Evolutionary conservation across 2,888 invertebrate species (phyloP).

Genomic region (Anodontia alba): DNA sequence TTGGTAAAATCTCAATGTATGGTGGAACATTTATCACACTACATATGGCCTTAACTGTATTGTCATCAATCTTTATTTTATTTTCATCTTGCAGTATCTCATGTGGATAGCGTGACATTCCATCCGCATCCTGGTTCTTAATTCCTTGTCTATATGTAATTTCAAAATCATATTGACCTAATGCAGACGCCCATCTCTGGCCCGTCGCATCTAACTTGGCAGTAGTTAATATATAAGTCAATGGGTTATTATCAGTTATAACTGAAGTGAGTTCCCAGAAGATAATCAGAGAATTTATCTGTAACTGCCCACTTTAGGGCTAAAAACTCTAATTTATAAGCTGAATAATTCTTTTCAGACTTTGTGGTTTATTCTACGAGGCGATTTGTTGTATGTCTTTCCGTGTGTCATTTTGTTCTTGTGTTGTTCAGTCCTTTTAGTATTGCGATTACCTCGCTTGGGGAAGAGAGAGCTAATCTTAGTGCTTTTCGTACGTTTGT

Average conservation of each 20-base stretch:
- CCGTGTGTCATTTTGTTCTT: too few species aligned
- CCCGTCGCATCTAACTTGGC: constrained; percentile 59
- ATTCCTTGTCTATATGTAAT: constrained; percentile 45
- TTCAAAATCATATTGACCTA: constrained; percentile 42
- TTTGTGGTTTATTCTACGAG: too few species aligned
- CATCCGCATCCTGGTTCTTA: constrained; percentile 52
- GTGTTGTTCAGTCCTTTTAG: too few species aligned
- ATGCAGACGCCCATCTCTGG: constrained; percentile 48
- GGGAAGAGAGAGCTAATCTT: too few species aligned
- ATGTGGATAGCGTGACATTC: constrained; percentile 50
- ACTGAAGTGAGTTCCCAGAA: constrained; percentile 46
- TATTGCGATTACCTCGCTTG: too few species aligned
- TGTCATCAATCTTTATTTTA: background rate
- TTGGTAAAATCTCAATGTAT: background rate
- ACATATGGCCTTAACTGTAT: constrained; percentile 4
- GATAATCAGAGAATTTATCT: constrained; percentile 56
- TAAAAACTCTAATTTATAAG: constrained; percentile 55
- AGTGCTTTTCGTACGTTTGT: too few species aligned
- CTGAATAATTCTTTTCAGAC: constrained; percentile 51
- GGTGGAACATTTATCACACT: background rate
- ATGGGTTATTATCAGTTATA: constrained; percentile 57
- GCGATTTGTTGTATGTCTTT: too few species aligned
- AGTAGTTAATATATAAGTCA: constrained; percentile 50
- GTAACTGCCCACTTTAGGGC: constrained; percentile 58
- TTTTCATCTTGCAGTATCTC: background rate